Evolutionary conservation across 1,140 invertebrate species (phyloP), one percentile per base, ranked within the genome.

Genomic region (Ectropis grisescens): DNA sequence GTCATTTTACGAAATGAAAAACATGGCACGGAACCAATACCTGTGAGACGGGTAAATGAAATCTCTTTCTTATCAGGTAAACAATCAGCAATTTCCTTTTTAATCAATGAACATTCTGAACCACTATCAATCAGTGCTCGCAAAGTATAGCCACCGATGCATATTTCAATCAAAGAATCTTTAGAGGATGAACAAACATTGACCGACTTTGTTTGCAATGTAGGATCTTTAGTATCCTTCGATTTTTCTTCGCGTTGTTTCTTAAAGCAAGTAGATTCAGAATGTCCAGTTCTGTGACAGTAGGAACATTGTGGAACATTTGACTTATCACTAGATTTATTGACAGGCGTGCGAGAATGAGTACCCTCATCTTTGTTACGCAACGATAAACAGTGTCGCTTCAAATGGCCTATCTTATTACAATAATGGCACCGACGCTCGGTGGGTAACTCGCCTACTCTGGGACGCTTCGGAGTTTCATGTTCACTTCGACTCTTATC

Each of bases 81-180:
- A 29, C 9, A 6, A 33, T 40, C 31, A 28, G 30, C 25, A 6
- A 33, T 40, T 22, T 33, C 14, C 12, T 13, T 33, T 15, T 9
- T 24, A 11, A 40, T 40, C 2, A 40, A 16, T 9, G 30, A 33
- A 33, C 30, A 40, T 9, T 40, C 37, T 15, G 37, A 40, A 11
- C 37, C 37, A 31, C 15, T 33, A 13, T 40, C 31, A 13, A 40
- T 29, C 30, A 40, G n/a, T 7, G 31, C 29, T 22, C 14, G 25
- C 8, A 40, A 33, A n/a, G 16, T 33, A 28, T 14, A 31, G 6
- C 27, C 37, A 9, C 22, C 9, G 2, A 40, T 9, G 11, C 11
- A 7, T 13, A 34, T 26, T 13, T 26, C 4, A 15, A 34, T 26
- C 22, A 34, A 15, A n/a, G 33, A 10, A 34, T 26, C 13, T 5